A percentile compares a stretch with the other conserved stretches of the same genome.
phyloP scores from a whole-genome alignment of 2,113 vertebrate species.

The Campylorhamphus procurvoides region DNA sequence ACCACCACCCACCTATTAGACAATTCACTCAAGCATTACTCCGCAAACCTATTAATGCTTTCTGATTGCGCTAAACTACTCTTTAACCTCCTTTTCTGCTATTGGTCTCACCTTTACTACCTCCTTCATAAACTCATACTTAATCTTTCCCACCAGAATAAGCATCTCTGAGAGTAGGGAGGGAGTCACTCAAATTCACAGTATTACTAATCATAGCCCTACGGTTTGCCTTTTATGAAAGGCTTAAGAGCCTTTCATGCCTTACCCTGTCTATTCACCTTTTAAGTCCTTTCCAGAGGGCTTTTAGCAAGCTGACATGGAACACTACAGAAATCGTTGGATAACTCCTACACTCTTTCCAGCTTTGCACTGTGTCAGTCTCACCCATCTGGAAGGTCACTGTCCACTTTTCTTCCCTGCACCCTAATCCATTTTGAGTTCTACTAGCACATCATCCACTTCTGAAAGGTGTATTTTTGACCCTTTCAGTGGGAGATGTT shows the following conservation, averaged over 20 bases:
- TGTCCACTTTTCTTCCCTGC: background rate
- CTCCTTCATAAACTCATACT: background rate
- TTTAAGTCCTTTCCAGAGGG: background rate
- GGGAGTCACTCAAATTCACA: background rate
- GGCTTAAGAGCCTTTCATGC: background rate
- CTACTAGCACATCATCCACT: background rate
- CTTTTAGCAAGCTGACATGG: background rate
- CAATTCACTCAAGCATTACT: background rate
- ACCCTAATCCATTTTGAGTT: background rate
- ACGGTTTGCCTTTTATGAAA: background rate
- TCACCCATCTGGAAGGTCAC: background rate
- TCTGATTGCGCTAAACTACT: background rate
- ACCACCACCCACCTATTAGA: background rate
- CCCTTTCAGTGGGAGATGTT: background rate
- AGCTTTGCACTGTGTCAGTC: rapidly evolving
- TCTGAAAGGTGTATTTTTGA: background rate
- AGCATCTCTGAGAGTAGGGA: background rate
- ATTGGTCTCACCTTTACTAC: background rate
- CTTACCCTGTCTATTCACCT: background rate
- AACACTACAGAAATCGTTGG: background rate
- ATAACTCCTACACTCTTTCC: background rate
- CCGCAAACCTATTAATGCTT: background rate
- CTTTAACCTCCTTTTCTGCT: background rate
- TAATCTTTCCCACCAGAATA: background rate
- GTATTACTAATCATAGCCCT: background rate